Base-by-base conservation (phyloP, 1,140 invertebrate genomes). In the Brachionus paranguensis region DNA sequence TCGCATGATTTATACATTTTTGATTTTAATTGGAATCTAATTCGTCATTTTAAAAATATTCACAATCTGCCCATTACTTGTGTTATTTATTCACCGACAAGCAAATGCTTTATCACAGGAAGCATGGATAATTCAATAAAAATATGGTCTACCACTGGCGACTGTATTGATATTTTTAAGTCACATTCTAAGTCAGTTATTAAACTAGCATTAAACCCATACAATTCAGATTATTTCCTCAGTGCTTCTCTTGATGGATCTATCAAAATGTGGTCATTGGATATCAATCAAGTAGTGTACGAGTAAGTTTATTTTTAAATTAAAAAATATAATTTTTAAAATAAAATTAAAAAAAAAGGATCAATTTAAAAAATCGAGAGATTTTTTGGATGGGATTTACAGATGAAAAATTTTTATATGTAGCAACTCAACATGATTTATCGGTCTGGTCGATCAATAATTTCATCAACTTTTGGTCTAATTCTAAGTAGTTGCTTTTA, bases 311-410 rank as follows among this genome's bases (percentile, higher is more conserved):
- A 14, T n/a, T 17, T 79, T 55, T 6, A 53, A n/a, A n/a, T 14
- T 53, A 7, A 55, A 79, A 24, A 45, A 20, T n/a, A 17, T 24
- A 79, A 37, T 37, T 0, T 37, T 7, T 29, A 50, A 45, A 24
- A 24, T 12, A 11, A 27, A 33, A 20, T 11, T 65, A 50, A 53
- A 33, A 6, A 17, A 72, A 72, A 45, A 72, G 84, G 68, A 60
- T 47, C 2, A 53, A 41, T 68, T 72, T 70, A 6, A 47, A 84
- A 47, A 24, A 70, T 6, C n/a, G 88, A 60, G 88, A 88, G 11
- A 74, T 89, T 7, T 74, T 87, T 84, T 89, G 89, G 89, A 89
- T 89, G 87, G 88, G 88, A 8, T 85, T 89, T 10, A 89, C 88
- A 3, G 87, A 89, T 85, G 88, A 88, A 65, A 87, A 88, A 45